Evolutionary conservation across 1,140 invertebrate species (phyloP), one percentile per base, ranked within the genome.

Genomic region (Stegodyphus mimosarum): DNA sequence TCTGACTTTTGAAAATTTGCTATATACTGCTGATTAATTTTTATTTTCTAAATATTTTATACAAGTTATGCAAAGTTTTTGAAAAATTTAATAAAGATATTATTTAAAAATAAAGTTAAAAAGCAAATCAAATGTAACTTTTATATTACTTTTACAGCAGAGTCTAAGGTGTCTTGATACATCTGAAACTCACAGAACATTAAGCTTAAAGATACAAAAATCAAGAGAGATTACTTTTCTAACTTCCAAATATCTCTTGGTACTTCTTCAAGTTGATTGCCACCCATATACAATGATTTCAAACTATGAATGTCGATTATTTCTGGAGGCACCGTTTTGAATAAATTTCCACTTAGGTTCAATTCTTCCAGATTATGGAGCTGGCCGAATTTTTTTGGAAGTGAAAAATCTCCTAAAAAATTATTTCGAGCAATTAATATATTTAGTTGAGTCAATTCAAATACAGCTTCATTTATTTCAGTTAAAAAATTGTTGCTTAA

Each of bases 301-400:
- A 99, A 91, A 17, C 92, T 93, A 6, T 90, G 88, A 77, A 98
- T 90, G 86, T 97, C 94, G 50, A 97, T 92, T 72, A 99, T 91
- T 91, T 97, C 96, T 87, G 94, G 93, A 6, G 97, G 98, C 89
- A 99, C 95, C 50, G 93, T 92, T 15, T 93, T 94, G 51, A 99
- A 91, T 55, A 93, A 90, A 91, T 99, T 99, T 15, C 97, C 97
- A 91, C 96, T 97, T 15, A 99, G 91, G 91, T 99, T 98, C 1
- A 99, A 89, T 90, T 97, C 95, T 89, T 94, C 93, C 0, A 99
- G 90, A 6, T 89, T 91, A 17, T 91, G 88, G 13, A 51, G 51
- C 48, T 87, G 84, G 51, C 91, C 92, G 88, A 98, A 94, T 85
- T 94, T 93, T 90, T 99, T 99, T 0, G 97, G 96, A 83, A 99